phyloP scores from a whole-genome alignment of 1,140 invertebrate genomes.

The Forficula auricularia region DNA sequence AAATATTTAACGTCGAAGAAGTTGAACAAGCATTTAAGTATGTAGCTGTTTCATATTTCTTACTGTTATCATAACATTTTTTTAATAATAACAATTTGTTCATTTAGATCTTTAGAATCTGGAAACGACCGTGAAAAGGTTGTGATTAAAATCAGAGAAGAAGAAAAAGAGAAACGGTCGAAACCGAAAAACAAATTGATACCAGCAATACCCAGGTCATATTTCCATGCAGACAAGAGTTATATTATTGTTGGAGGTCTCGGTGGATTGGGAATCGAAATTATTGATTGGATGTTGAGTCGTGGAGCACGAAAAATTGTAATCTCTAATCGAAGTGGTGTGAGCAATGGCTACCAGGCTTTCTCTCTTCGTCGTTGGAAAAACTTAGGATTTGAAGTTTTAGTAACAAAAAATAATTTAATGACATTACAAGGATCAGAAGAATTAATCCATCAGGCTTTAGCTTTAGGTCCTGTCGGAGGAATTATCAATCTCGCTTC shows the following conservation, averaged over 20 bases:
- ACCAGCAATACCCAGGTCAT: conserved; percentile 60
- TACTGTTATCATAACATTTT: no score
- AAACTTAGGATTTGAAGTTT: conserved; percentile 48
- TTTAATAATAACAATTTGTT: no score
- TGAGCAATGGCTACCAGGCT: conserved; percentile 75
- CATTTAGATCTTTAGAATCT: conserved; percentile 70
- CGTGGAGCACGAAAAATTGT: conserved; percentile 71
- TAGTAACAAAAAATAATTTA: conserved; percentile 44
- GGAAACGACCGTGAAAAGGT: conserved; percentile 97
- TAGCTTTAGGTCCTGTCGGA: conserved; percentile 60
- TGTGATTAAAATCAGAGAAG: conserved; percentile 68
- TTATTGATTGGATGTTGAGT: conserved; percentile 76
- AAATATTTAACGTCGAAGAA: conserved; percentile 64
- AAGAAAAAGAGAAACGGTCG: conserved; percentile 38
- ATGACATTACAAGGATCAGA: conserved; percentile 40
- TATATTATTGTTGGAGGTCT: conserved; percentile 79
- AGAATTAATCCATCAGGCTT: conserved; percentile 48
- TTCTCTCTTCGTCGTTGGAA: conserved; percentile 55
- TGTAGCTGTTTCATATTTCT: no score
- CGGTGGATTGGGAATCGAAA: conserved; percentile 86
- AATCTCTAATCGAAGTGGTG: conserved; percentile 74
- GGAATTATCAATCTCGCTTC: conserved; percentile 90
- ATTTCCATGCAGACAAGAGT: conserved; percentile 70
- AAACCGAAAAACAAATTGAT: conserved; percentile 37
- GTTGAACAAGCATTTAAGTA: conserved; percentile 79